Percentiles rank a stretch among this genome's conserved stretches.
These are phyloP conservation scores for Pelvicachromis taeniatus DNA, from an alignment of 2,113 vertebrate genomes.

Conservation along the genomic window DNA sequence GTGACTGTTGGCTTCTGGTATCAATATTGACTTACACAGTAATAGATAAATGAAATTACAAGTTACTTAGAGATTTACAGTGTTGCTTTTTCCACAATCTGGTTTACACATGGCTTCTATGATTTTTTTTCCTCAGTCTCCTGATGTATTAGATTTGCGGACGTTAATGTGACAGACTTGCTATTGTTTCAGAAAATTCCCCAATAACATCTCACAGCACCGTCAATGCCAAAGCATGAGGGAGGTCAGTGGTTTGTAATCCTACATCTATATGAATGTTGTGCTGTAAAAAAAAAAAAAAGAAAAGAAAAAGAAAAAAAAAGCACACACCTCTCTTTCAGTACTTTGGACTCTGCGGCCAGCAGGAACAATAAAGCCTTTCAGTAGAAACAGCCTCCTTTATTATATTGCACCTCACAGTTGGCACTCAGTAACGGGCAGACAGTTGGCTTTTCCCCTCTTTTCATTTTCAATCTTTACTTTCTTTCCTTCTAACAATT, in stretches of 20 bases:
- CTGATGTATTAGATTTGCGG: background rate
- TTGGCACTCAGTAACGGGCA: conserved; percentile 18
- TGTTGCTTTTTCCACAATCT: background rate
- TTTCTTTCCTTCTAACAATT: background rate
- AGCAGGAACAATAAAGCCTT: conserved; percentile 53
- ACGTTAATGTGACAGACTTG: background rate
- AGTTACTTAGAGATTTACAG: background rate
- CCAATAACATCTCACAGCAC: background rate
- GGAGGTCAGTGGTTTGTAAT: conserved; percentile 26
- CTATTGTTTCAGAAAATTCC: conserved; percentile 19
- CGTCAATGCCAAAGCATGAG: background rate
- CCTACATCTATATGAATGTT: conserved; percentile 4
- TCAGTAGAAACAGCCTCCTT: conserved; percentile 47
- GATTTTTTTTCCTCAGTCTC: background rate
- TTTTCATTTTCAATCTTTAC: background rate
- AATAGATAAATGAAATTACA: background rate
- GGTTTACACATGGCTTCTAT: background rate
- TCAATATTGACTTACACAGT: background rate
- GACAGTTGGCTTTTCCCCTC: conserved; percentile 7
- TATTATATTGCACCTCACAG: conserved; percentile 46
- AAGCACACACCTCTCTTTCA: conserved; percentile 25
- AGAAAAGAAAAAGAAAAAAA: background rate
- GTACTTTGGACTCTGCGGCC: conserved; percentile 40
- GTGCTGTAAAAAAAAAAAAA: background rate
- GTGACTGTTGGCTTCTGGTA: background rate